A percentile compares a stretch with the other conserved stretches of the same genome.
phyloP scores from a whole-genome alignment of 2,888 invertebrate species.

The Stramonita haemastoma region DNA sequence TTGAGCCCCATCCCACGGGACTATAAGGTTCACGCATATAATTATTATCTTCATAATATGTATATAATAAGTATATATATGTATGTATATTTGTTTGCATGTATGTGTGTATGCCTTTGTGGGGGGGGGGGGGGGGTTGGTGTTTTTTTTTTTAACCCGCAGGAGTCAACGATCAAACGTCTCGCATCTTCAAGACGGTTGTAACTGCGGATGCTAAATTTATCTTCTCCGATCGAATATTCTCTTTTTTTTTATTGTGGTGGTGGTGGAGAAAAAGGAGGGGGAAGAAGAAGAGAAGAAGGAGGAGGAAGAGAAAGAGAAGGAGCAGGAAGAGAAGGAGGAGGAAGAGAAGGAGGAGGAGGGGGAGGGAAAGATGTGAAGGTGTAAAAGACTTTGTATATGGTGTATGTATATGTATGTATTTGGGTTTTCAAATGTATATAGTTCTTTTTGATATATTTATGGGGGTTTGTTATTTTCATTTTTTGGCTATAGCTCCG shows the following conservation, averaged over 20 bases:
- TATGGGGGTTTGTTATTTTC: too few relatives aligned
- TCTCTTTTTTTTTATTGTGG: not conserved
- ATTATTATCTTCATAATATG: not conserved
- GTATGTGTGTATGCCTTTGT: not conserved
- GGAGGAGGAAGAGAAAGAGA: not conserved
- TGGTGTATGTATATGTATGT: not conserved
- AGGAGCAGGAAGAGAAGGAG: not conserved
- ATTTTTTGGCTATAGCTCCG: too few relatives aligned
- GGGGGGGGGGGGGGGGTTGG: too few relatives aligned
- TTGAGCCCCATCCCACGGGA: too few relatives aligned
- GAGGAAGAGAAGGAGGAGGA: not conserved
- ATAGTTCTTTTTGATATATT: not conserved
- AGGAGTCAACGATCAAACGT: not conserved
- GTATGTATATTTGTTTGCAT: slow-evolving; percentile 4
- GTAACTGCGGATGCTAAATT: not conserved
- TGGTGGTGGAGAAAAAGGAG: not conserved
- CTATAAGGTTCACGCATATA: too few relatives aligned
- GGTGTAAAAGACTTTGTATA: not conserved
- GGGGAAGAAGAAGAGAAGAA: not conserved
- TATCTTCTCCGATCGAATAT: not conserved
- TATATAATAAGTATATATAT: slow-evolving; percentile 29
- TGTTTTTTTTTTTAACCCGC: not conserved
- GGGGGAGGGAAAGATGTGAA: too few relatives aligned
- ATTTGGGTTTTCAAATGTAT: not conserved
- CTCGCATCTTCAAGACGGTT: too few relatives aligned